Evolutionary conservation across 2,888 invertebrate species (phyloP).

Genomic region (Machimus rusticus): DNA sequence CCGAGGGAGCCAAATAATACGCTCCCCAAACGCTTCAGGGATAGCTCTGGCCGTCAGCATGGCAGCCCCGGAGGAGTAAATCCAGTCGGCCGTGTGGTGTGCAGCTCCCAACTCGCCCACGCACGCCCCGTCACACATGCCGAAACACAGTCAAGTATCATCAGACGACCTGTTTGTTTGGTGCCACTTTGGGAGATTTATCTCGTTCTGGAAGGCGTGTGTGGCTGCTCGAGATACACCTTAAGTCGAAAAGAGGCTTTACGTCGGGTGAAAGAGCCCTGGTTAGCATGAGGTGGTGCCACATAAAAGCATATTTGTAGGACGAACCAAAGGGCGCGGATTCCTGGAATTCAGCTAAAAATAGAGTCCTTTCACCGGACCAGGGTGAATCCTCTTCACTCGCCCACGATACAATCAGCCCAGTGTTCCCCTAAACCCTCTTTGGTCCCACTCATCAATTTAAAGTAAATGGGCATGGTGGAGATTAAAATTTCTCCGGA

Average conservation of each 20-base stretch:
- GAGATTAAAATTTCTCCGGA: background rate
- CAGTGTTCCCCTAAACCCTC: no score
- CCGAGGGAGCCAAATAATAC: background rate
- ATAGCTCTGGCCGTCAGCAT: background rate
- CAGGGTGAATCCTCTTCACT: background rate
- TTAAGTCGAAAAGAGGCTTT: background rate
- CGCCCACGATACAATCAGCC: background rate
- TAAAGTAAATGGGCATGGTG: background rate
- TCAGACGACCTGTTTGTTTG: background rate
- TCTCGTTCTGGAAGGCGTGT: background rate
- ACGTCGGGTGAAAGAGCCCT: background rate
- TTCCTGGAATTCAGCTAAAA: background rate
- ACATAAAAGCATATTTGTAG: background rate
- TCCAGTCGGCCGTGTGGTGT: background rate
- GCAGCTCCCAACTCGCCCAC: background rate
- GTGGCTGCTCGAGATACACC: background rate
- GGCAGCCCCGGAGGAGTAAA: background rate
- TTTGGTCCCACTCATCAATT: background rate
- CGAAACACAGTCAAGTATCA: background rate
- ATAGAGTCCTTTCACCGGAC: background rate
- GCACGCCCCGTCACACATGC: background rate
- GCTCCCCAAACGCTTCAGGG: background rate
- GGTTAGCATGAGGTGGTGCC: background rate
- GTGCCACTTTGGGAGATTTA: background rate
- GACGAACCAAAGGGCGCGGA: background rate